A percentile compares a stretch with the other conserved stretches of the same genome.
Conservation (phyloP, 2,888 invertebrate genomes). For the Apomyelois bistriatella region DNA sequence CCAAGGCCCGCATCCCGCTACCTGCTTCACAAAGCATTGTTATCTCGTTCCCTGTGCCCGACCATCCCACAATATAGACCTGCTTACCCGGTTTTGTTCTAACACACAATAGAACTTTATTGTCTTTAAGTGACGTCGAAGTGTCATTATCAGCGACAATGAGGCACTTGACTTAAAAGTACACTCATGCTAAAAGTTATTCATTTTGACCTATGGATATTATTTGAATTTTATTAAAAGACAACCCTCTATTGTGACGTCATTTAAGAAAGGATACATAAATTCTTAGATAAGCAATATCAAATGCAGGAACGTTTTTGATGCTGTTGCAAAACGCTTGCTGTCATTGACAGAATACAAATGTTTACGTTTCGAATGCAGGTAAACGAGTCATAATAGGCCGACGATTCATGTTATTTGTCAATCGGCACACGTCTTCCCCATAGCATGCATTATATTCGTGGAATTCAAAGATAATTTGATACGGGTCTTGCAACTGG, state of each 20-base stretch:
- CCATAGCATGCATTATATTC: slow-evolving; percentile 33
- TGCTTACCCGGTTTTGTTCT: slow-evolving; percentile 63
- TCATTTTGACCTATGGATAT: not conserved
- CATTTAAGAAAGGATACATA: not conserved
- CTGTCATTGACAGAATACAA: slow-evolving; percentile 41
- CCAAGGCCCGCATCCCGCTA: slow-evolving; percentile 62
- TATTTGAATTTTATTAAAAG: too few relatives aligned
- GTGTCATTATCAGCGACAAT: slow-evolving; percentile 40
- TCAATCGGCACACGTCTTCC: slow-evolving; percentile 55
- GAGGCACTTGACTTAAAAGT: slow-evolving; percentile 45
- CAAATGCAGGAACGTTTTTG: slow-evolving; percentile 27
- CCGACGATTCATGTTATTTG: slow-evolving; percentile 42
- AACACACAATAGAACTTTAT: slow-evolving; percentile 43
- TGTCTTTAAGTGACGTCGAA: slow-evolving; percentile 52
- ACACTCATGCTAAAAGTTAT: slow-evolving; percentile 29
- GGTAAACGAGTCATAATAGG: slow-evolving; percentile 49
- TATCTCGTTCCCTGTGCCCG: slow-evolving; percentile 37
- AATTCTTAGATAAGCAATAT: not conserved
- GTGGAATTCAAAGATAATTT: slow-evolving; percentile 43
- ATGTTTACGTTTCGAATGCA: slow-evolving; percentile 35
- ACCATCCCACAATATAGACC: slow-evolving; percentile 49
- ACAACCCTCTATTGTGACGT: too few relatives aligned
- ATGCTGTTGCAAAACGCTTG: slow-evolving; percentile 32
- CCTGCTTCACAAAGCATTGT: slow-evolving; percentile 61
- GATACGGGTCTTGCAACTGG: slow-evolving; percentile 32